Base-by-base conservation (phyloP, 2,113 vertebrate species). In the Eleginops maclovinus region DNA sequence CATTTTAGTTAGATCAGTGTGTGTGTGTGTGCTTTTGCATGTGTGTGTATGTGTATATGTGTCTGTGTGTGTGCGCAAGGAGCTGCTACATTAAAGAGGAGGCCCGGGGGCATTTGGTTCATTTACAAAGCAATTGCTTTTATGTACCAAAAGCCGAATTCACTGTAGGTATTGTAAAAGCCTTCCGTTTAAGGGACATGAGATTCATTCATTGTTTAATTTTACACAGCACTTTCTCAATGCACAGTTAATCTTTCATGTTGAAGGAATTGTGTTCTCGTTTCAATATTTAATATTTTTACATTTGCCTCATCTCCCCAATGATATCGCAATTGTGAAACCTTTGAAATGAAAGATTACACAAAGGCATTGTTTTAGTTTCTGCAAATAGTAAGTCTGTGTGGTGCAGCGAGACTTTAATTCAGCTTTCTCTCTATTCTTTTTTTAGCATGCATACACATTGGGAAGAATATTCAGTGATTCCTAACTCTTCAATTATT, bases 101-200 rank as follows among this genome's bases (percentile, higher is more conserved):
- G 72, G 84, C 94, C 88, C 89, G 79, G 84, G 90, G 94, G 91
- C 89, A 87, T 94, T 83, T 88, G 79, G 73, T 89, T 92, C 88
- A 91, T 94, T 89, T 91, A 88, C 87, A 91, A 92, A 90, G 87
- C 85, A 89, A 83, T 87, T 86, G 78, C 89, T 91, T 92, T 91
- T 91, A 92, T 91, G 91, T 91, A 90, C 89, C 89, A 91, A 92
- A 92, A 90, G 87, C 87, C 79, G 75, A 81, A 75, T 85, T 77
- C 72, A 87, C 89, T 93, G 93, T 92, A 95, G 93, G 92, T 93
- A 94, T 93, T 94, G 93, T 91, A 93, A 93, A 94, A 91, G 75
- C 79, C 78, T 86, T 84, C 86, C 86, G 82, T 92, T 94, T 91
- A 95, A 85, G 92, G 89, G 91, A 87, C 90, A 90, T 89, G 70